Conservation (phyloP, 1,140 invertebrate species). For the Bursaphelenchus mucronatus region DNA sequence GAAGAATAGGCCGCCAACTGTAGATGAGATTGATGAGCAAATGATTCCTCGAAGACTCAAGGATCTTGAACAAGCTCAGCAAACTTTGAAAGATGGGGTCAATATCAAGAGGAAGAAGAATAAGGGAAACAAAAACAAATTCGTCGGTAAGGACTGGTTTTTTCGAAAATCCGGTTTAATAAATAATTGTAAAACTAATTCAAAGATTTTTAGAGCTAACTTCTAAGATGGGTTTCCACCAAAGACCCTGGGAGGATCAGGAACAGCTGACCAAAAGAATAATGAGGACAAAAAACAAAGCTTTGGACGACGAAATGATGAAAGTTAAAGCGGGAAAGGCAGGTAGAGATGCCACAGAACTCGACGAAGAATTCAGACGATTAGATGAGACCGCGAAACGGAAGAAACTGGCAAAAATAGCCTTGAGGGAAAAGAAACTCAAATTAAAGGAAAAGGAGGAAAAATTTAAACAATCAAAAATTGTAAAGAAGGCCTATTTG, state of each 20-base stretch:
- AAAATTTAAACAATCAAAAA: constrained; percentile 10
- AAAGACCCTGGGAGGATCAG: constrained; percentile 15
- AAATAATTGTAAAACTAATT: neutral
- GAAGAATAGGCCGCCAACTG: constrained; percentile 2
- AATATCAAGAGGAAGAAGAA: neutral
- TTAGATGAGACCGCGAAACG: constrained; percentile 10
- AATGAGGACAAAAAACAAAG: constrained; percentile 1
- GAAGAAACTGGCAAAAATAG: constrained; percentile 11
- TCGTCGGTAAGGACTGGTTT: neutral
- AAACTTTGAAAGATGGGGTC: neutral
- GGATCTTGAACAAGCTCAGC: constrained; percentile 1
- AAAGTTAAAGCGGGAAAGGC: constrained; percentile 11
- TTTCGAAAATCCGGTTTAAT: neutral
- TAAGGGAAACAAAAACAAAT: constrained; percentile 9
- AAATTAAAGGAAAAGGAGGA: constrained; percentile 14
- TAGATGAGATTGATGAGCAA: constrained; percentile 15
- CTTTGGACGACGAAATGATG: constrained; percentile 11
- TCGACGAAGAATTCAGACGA: constrained; percentile 7
- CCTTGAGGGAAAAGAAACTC: constrained; percentile 4
- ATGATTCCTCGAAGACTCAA: constrained; percentile 7
- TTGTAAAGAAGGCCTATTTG: too few species aligned
- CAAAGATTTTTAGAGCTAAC: constrained; percentile 7
- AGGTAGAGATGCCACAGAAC: constrained; percentile 17
- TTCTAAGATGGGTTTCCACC: constrained; percentile 6
- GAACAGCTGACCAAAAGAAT: constrained; percentile 8